These are phyloP conservation scores for Agrilus planipennis DNA, from an alignment of 1,140 invertebrate genomes.

Conservation along the genomic window DNA sequence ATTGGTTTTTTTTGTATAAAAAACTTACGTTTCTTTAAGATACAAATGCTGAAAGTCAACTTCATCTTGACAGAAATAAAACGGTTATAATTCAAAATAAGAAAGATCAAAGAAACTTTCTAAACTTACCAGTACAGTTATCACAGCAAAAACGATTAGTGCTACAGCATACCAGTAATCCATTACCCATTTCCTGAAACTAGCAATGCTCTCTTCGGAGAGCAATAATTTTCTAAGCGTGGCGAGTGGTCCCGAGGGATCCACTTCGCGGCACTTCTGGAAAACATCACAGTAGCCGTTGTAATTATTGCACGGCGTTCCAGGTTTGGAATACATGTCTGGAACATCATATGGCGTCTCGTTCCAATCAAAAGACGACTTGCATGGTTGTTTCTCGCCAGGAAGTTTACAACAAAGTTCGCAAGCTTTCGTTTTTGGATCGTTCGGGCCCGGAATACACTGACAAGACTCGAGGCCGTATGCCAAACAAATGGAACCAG, in stretches of 20 bases:
- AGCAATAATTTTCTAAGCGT: constrained; percentile 76
- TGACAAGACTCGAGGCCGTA: constrained; percentile 95
- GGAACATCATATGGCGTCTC: constrained; percentile 78
- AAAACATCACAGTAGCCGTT: constrained; percentile 99
- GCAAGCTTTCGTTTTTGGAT: constrained; percentile 73
- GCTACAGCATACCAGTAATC: constrained; percentile 77
- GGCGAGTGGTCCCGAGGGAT: constrained; percentile 88
- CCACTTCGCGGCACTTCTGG: constrained; percentile 90
- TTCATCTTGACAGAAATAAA: constrained; percentile 15
- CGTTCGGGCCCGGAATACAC: constrained; percentile 59
- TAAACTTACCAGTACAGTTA: constrained; percentile 63
- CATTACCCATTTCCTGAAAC: constrained; percentile 71
- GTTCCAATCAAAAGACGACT: constrained; percentile 87
- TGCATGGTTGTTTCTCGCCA: constrained; percentile 66
- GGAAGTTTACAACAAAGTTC: constrained; percentile 82
- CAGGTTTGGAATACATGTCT: constrained; percentile 86
- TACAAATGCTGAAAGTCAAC: constrained; percentile 12
- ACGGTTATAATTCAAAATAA: neutral
- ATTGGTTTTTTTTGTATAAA: no score
- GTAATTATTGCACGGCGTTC: constrained; percentile 95
- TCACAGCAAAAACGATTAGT: constrained; percentile 57
- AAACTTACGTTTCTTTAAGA: constrained; percentile 13
- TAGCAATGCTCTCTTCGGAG: constrained; percentile 79
- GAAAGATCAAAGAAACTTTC: constrained; percentile 4
- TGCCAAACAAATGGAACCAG: constrained; percentile 82